Evolutionary conservation across 2,113 vertebrate species (phyloP).

Genomic region (Pelusios castaneus): DNA sequence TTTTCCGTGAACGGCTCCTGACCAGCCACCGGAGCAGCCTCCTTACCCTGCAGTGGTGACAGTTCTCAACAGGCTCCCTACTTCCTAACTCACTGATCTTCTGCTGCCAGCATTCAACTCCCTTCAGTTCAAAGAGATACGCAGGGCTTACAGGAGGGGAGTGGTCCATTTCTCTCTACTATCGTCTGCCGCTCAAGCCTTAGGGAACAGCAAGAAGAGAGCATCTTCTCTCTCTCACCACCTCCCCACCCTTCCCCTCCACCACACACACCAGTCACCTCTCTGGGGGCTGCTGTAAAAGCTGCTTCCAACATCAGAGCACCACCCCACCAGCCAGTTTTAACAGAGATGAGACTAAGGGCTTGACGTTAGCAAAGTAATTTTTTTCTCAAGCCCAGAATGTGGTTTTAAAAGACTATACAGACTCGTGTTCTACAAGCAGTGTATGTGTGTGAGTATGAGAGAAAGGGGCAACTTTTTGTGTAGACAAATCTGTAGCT

Average conservation of each 20-base stretch:
- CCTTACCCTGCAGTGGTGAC: neutral
- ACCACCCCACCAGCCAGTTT: neutral
- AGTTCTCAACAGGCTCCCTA: neutral
- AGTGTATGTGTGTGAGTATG: neutral
- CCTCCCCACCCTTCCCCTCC: too few relatives aligned
- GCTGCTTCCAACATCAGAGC: neutral
- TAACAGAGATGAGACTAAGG: neutral
- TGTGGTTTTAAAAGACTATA: neutral
- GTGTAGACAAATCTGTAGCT: neutral
- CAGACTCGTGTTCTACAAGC: neutral
- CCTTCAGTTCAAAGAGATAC: too few relatives aligned
- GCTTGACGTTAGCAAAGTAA: neutral
- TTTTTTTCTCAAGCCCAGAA: neutral
- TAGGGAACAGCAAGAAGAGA: neutral
- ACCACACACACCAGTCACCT: too few relatives aligned
- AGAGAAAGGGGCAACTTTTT: neutral
- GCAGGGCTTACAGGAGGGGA: too few relatives aligned
- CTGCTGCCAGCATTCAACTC: too few relatives aligned
- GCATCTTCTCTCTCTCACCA: too few relatives aligned
- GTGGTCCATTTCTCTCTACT: neutral
- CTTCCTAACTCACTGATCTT: too few relatives aligned
- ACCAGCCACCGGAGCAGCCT: neutral
- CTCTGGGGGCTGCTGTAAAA: neutral
- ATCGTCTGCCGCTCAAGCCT: neutral
- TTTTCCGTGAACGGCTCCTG: neutral